Evolutionary conservation across 2,888 invertebrate genomes (phyloP).

Genomic region (Buathra laborator): DNA sequence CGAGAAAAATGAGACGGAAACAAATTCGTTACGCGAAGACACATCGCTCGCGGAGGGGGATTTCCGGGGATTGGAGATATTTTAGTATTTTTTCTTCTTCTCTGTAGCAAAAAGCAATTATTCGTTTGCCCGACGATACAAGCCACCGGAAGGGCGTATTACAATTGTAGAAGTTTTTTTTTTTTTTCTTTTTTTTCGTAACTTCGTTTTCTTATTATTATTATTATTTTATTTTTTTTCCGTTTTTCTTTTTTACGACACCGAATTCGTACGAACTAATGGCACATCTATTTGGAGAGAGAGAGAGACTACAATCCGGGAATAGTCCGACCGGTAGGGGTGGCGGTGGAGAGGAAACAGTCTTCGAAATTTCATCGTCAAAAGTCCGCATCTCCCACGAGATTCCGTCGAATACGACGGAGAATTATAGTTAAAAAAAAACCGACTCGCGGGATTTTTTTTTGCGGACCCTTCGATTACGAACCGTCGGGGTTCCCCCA

Average conservation of each 20-base stretch:
- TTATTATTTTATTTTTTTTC: background rate
- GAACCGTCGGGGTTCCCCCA: background rate
- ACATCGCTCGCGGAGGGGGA: constrained; percentile 13
- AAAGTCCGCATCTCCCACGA: background rate
- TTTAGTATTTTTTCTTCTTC: constrained; percentile 3
- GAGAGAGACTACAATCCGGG: constrained; percentile 56
- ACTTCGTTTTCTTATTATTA: no score
- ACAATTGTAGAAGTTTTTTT: constrained; percentile 17
- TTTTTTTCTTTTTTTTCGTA: background rate
- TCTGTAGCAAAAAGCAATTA: constrained; percentile 10
- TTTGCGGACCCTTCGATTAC: background rate
- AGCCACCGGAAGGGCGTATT: constrained; percentile 14
- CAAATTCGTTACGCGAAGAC: constrained; percentile 29
- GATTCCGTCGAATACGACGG: constrained; percentile 16
- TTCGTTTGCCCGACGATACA: constrained; percentile 10
- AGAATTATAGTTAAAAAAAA: background rate
- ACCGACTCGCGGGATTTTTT: background rate
- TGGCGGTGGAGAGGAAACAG: background rate
- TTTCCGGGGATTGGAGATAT: background rate
- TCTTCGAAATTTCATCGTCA: constrained; percentile 16
- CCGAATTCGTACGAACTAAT: constrained; percentile 54
- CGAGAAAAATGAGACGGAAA: constrained; percentile 30
- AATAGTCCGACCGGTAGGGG: constrained; percentile 11
- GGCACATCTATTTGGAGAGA: constrained; percentile 74
- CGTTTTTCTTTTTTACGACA: constrained; percentile 14